Evolutionary conservation across 2,888 invertebrate genomes (phyloP).

Genomic region (Xestia c-nigrum): DNA sequence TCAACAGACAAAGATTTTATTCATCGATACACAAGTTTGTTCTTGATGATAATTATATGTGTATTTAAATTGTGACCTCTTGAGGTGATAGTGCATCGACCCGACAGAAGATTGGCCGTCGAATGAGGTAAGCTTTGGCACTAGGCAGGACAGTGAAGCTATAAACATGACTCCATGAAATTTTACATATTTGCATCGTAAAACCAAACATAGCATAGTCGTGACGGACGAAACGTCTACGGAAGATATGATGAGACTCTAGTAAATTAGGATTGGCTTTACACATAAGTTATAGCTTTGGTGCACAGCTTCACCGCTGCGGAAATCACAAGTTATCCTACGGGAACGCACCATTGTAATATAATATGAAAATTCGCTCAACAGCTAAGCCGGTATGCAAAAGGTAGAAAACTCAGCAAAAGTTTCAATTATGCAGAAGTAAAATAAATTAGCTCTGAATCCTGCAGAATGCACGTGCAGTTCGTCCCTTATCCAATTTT

Average conservation of each 20-base stretch:
- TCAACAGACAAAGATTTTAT: constrained; percentile 22
- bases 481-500: neutral
- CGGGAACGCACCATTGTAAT: neutral
- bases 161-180: constrained; percentile 26
- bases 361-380: neutral
- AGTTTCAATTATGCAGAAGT: neutral
- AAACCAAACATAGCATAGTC: constrained; percentile 6
- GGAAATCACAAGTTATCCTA: neutral
- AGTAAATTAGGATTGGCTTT: neutral
- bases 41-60: constrained; percentile 32
- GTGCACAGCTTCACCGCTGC: neutral
- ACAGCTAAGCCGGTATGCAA: neutral
- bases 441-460: neutral
- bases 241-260: neutral
- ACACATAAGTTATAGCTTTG: neutral
- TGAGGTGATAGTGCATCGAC: constrained; percentile 60
- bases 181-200: constrained; percentile 29
- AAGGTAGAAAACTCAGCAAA: neutral
- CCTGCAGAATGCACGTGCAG: neutral
- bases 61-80: constrained; percentile 52
- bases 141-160: constrained; percentile 18
- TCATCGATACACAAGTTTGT: constrained; percentile 43
- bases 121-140: constrained; percentile 43
- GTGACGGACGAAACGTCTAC: constrained; percentile 17
- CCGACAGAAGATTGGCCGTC: constrained; percentile 31